A percentile compares a stretch with the other conserved stretches of the same genome.
phyloP scores from a whole-genome alignment of 2,797 vertebrate genomes.

The Oophaga sylvatica region DNA sequence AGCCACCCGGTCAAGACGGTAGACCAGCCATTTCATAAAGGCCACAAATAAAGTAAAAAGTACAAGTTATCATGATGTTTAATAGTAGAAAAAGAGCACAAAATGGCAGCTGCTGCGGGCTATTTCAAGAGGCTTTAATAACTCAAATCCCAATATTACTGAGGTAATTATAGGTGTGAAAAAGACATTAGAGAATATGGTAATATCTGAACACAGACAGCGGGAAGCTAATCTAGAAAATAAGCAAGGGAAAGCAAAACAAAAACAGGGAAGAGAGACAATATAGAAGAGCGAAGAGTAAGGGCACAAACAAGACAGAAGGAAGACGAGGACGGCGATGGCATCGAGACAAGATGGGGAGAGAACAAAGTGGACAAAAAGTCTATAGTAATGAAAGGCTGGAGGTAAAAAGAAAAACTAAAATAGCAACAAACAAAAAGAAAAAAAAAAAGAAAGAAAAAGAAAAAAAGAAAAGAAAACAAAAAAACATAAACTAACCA shows the following conservation, averaged over 20 bases:
- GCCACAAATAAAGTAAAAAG: background rate
- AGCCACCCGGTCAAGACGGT: background rate
- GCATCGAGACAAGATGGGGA: conserved; percentile 7
- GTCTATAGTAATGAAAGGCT: conserved; percentile 30
- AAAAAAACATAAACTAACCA: conserved; percentile 85
- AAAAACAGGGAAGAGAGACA: conserved; percentile 16
- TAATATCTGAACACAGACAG: conserved; percentile 40
- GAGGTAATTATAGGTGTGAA: conserved; percentile 25
- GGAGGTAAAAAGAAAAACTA: conserved; percentile 47
- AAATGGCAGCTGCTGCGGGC: conserved; percentile 48
- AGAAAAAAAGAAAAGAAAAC: conserved; percentile 63
- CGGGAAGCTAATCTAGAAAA: conserved; percentile 39
- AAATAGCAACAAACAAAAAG: conserved; percentile 55
- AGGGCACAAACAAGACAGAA: background rate
- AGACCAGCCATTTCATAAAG: conserved; percentile 21
- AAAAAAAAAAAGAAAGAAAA: conserved; percentile 45
- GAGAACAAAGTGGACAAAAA: conserved; percentile 11
- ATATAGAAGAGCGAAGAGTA: conserved; percentile 1
- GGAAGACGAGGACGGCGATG: conserved; percentile 37
- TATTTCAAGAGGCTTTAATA: conserved; percentile 30
- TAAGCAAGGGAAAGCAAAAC: conserved; percentile 33
- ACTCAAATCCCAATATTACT: conserved; percentile 40
- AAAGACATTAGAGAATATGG: conserved; percentile 38
- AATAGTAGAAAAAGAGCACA: background rate
- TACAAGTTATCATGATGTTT: background rate